These are phyloP conservation scores for Homarus gammarus DNA, from an alignment of 2,888 invertebrate genomes.

Conservation along the genomic window DNA sequence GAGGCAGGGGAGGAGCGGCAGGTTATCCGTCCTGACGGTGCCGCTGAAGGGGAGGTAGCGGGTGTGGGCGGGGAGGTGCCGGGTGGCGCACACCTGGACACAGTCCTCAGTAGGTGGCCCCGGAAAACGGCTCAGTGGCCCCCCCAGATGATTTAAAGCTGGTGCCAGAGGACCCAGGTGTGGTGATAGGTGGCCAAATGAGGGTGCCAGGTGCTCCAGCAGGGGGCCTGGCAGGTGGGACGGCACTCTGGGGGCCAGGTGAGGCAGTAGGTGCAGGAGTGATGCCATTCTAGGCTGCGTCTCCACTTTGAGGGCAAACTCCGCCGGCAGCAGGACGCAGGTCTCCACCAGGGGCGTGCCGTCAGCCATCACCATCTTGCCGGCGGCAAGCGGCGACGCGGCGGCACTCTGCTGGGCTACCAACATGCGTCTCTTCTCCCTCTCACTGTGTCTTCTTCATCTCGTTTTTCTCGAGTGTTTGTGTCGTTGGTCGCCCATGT, in stretches of 20 bases:
- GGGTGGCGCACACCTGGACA: slow-evolving; percentile 87
- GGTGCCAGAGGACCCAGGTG: slow-evolving; percentile 74
- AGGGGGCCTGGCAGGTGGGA: slow-evolving; percentile 25
- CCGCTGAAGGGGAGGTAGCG: slow-evolving; percentile 95
- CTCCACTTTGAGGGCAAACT: slow-evolving; percentile 90
- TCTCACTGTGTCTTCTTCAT: background rate
- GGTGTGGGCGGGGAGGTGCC: slow-evolving; percentile 84
- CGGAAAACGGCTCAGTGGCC: slow-evolving; percentile 77
- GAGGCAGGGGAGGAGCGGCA: slow-evolving; percentile 83
- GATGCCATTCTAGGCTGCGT: slow-evolving; percentile 77
- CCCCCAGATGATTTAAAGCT: slow-evolving; percentile 74
- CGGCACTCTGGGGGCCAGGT: slow-evolving; percentile 19
- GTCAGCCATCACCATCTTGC: slow-evolving; percentile 53
- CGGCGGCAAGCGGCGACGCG: slow-evolving; percentile 17
- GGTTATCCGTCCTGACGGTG: slow-evolving; percentile 92
- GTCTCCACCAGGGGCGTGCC: slow-evolving; percentile 87
- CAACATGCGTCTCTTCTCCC: slow-evolving; percentile 4
- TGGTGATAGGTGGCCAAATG: slow-evolving; percentile 60
- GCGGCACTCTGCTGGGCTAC: slow-evolving; percentile 7
- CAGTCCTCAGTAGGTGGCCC: slow-evolving; percentile 78
- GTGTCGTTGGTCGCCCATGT: background rate
- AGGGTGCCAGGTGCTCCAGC: slow-evolving; percentile 77
- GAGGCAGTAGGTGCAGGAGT: slow-evolving; percentile 12
- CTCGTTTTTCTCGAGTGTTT: background rate
- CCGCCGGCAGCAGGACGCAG: slow-evolving; percentile 94